Evolutionary conservation across 2,797 vertebrate genomes (phyloP).

Genomic region (Coregonus sp.): DNA sequence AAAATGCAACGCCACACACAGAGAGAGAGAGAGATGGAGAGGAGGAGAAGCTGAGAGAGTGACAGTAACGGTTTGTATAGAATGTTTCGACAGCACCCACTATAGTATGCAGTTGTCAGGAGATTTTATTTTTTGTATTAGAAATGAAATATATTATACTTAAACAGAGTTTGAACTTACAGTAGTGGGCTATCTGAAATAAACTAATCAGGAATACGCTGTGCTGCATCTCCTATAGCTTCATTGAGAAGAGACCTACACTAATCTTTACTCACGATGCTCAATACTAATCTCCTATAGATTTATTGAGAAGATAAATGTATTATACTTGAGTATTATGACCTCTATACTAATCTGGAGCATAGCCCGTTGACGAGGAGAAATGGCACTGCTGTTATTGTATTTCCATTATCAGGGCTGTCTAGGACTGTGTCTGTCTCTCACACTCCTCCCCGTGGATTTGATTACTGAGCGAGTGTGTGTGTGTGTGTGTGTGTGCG

Average conservation of each 20-base stretch:
- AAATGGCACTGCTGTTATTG: constrained; percentile 18
- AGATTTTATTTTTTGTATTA: too few relatives aligned
- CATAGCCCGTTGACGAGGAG: not conserved
- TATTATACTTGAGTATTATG: not conserved
- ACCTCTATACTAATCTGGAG: not conserved
- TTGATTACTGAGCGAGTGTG: constrained; percentile 24
- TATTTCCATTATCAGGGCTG: constrained; percentile 22
- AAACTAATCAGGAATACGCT: not conserved
- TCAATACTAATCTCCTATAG: not conserved
- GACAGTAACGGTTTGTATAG: not conserved
- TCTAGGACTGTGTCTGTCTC: constrained; percentile 9
- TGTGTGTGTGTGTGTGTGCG: not conserved
- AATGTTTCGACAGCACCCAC: too few relatives aligned
- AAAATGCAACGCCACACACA: not conserved
- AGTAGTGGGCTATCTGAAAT: not conserved
- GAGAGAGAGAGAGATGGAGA: not conserved
- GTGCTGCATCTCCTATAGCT: not conserved
- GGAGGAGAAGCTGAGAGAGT: not conserved
- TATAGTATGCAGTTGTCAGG: too few relatives aligned
- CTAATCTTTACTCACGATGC: not conserved
- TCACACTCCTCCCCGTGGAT: not conserved
- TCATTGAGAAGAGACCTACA: not conserved
- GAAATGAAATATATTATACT: too few relatives aligned
- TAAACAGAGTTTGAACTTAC: too few relatives aligned
- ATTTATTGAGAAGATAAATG: not conserved